A percentile compares a stretch with the other conserved stretches of the same genome.
Evolutionary conservation across 2,113 vertebrate species (phyloP).

Genomic region (Mungos mungo): DNA sequence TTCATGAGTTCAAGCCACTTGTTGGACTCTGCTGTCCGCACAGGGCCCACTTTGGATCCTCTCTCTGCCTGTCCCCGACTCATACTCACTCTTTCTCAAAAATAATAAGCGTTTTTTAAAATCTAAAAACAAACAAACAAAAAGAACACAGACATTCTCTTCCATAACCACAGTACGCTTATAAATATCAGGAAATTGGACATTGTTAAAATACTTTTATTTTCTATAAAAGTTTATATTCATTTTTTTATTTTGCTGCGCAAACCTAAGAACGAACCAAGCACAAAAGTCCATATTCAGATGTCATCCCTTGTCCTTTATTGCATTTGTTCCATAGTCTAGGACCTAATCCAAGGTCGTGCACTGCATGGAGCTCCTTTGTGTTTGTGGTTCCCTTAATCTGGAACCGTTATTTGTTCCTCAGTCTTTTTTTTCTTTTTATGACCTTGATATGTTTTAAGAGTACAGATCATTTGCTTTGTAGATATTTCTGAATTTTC

Average conservation of each 20-base stretch:
- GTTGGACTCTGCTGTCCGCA: no score
- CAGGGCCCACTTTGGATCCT: no score
- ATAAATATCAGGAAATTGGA: conserved; percentile 17
- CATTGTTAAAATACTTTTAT: neutral
- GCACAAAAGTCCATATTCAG: neutral
- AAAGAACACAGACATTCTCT: neutral
- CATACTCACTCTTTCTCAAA: no score
- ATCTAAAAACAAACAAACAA: no score
- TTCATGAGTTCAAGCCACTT: no score
- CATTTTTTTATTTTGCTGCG: no score
- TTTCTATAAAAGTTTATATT: neutral
- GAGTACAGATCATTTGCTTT: neutral
- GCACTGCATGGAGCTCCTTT: neutral
- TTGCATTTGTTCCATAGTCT: neutral
- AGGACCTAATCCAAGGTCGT: neutral
- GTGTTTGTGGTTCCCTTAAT: neutral
- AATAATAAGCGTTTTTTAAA: no score
- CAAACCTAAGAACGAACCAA: no score
- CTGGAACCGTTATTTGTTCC: neutral
- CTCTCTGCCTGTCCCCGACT: no score
- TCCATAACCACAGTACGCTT: neutral
- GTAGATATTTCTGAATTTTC: conserved; percentile 10
- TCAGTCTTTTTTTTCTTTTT: conserved; percentile 24
- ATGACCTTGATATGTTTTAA: conserved; percentile 12
- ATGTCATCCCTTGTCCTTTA: neutral